phyloP scores from a whole-genome alignment of 2,113 vertebrate genomes.

The Argyrosomus japonicus region DNA sequence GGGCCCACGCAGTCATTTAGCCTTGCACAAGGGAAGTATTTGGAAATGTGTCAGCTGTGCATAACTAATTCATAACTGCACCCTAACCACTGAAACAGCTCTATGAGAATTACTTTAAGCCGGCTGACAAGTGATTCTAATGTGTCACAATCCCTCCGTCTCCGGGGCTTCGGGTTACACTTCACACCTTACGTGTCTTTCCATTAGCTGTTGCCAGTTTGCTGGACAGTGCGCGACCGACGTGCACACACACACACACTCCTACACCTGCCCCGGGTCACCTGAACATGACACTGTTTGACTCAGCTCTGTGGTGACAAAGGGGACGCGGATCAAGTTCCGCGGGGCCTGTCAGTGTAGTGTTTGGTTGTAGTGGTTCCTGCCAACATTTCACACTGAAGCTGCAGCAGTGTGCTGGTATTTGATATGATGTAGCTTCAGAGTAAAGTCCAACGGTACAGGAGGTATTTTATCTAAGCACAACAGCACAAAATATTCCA shows the following conservation, averaged over 20 bases:
- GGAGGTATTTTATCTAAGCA: not conserved
- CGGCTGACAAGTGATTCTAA: slow-evolving; percentile 27
- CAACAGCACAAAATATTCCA: no score
- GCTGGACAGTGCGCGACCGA: not conserved
- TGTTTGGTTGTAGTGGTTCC: slow-evolving; percentile 32
- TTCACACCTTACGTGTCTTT: slow-evolving; percentile 68
- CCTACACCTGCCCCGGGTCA: slow-evolving; percentile 17
- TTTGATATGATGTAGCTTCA: slow-evolving; percentile 5
- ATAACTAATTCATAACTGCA: slow-evolving; percentile 67
- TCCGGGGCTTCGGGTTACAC: slow-evolving; percentile 60
- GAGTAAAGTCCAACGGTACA: not conserved
- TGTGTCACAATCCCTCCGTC: slow-evolving; percentile 45
- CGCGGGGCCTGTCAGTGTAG: not conserved
- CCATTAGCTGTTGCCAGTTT: slow-evolving; percentile 41
- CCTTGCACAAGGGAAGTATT: slow-evolving; percentile 10
- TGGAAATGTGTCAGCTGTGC: slow-evolving; percentile 43
- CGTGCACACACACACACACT: slow-evolving; percentile 16
- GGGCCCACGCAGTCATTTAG: not conserved
- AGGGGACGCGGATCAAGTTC: slow-evolving; percentile 56
- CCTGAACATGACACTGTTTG: slow-evolving; percentile 65
- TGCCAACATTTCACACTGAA: slow-evolving; percentile 43
- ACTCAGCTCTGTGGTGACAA: slow-evolving; percentile 47
- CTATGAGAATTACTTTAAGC: slow-evolving; percentile 30
- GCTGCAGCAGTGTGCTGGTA: not conserved
- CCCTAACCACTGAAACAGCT: not conserved